Evolutionary conservation across 2,797 vertebrate genomes (phyloP), one percentile per base, ranked within the genome.

Genomic region (Chanos chanos): DNA sequence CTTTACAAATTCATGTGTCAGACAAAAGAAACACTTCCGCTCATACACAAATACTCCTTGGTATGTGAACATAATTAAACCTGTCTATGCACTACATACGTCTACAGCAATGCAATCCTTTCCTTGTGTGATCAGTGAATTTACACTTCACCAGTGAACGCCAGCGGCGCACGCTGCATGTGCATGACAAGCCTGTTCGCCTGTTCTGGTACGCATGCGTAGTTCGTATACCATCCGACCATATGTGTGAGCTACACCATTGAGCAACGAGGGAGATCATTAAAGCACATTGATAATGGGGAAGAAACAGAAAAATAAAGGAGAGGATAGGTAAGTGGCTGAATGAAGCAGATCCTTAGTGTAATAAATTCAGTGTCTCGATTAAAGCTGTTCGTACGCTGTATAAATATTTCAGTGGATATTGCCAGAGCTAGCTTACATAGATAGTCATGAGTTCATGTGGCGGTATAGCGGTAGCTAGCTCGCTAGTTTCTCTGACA

Each of bases 281-380:
- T 64, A 34, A 37, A 10, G 64, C 16, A 39, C 10, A 37, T 61
- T 59, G 65, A 80, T 21, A 25, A 90, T 90, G 88, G 88, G 87
- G n/a, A 90, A 90, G 71, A 90, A 89, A 73, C 88, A 87, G 83
- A 90, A 90, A 79, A 90, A 85, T 73, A 80, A 77, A 60, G 87
- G 85, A 13, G 87, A 90, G 49, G 88, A 90, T 75, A 85, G 88
- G 88, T 90, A 84, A 15, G 25, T 12, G 55, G 34, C n/a, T 3
- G 8, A 12, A 7, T n/a, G 2, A 18, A 18, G 44, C 9, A 56
- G 30, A n/a, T n/a, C n/a, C n/a, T n/a, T n/a, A n/a, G n/a, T n/a
- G n/a, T n/a, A n/a, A n/a, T n/a, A n/a, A n/a, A n/a, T n/a, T n/a
- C n/a, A n/a, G n/a, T n/a, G n/a, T n/a, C n/a, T n/a, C n/a, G n/a